A percentile compares a stretch with the other conserved stretches of the same genome.
These are phyloP conservation scores for Pandemis cinnamomeana DNA, from an alignment of 2,888 invertebrate species.

Conservation along the genomic window DNA sequence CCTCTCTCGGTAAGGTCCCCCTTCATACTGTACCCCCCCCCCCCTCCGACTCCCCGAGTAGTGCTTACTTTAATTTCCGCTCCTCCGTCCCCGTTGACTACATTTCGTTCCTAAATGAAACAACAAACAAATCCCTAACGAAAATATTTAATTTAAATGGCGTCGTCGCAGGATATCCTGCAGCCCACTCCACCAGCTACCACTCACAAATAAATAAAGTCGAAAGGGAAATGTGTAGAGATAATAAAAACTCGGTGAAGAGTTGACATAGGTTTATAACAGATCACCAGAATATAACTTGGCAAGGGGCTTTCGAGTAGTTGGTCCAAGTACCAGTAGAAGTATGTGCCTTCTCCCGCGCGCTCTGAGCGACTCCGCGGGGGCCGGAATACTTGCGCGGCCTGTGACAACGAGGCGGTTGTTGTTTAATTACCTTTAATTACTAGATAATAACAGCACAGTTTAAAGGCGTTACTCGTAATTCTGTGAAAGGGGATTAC, in stretches of 20 bases:
- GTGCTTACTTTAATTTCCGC: slow-evolving; percentile 3
- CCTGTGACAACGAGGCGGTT: not conserved
- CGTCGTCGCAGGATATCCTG: not conserved
- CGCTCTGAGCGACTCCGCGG: not conserved
- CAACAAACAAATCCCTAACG: not conserved
- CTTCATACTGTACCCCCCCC: not conserved
- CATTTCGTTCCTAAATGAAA: not conserved
- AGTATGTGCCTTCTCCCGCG: no score
- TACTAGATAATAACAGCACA: slow-evolving; percentile 17
- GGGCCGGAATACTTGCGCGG: not conserved
- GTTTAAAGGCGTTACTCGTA: slow-evolving; percentile 3
- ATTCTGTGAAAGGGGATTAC: not conserved
- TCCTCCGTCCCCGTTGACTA: not conserved
- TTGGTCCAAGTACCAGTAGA: not conserved
- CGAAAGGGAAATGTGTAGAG: not conserved
- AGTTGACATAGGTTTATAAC: no score
- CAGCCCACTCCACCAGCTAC: no score
- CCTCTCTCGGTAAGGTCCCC: not conserved
- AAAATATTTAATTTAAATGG: not conserved
- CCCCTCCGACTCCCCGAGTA: not conserved
- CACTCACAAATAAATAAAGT: not conserved
- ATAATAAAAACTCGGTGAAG: no score
- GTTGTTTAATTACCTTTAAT: slow-evolving; percentile 34
- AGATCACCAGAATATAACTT: not conserved
- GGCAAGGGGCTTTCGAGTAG: not conserved